phyloP scores from a whole-genome alignment of 1,140 invertebrate genomes.

The Augochlora pura region DNA sequence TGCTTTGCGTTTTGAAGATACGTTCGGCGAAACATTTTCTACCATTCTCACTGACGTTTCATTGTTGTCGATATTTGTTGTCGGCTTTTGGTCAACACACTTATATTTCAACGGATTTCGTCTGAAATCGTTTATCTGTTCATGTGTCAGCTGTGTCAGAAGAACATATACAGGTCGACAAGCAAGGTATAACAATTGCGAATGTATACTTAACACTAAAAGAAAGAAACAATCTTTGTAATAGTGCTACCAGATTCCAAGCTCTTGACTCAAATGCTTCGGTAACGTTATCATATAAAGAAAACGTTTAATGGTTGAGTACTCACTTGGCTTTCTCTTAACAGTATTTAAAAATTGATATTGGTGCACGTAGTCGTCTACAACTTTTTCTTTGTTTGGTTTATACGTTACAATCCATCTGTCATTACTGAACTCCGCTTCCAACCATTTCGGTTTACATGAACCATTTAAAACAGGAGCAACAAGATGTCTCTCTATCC shows the following conservation, averaged over 20 bases:
- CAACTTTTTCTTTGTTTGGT: constrained; percentile 77
- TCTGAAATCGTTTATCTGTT: constrained; percentile 72
- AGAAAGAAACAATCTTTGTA: constrained; percentile 37
- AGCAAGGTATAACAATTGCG: constrained; percentile 72
- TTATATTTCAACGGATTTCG: constrained; percentile 67
- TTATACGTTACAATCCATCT: constrained; percentile 75
- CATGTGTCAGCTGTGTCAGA: constrained; percentile 73
- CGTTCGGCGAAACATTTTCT: constrained; percentile 25
- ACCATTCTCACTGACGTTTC: constrained; percentile 40
- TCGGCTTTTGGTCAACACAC: constrained; percentile 51
- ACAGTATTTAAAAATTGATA: constrained; percentile 77
- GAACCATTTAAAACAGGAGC: constrained; percentile 76
- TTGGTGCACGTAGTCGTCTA: constrained; percentile 76
- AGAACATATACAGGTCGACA: constrained; percentile 78
- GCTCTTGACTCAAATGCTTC: neutral
- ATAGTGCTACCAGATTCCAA: constrained; percentile 7
- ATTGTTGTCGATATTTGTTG: constrained; percentile 49
- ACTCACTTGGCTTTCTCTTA: constrained; percentile 73
- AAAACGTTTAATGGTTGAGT: constrained; percentile 3
- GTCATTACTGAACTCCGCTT: constrained; percentile 71
- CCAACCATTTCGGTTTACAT: constrained; percentile 78
- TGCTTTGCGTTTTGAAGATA: constrained; percentile 57
- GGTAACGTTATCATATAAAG: neutral
- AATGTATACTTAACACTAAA: constrained; percentile 69
- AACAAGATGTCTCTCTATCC: constrained; percentile 80